Conservation (phyloP, 2,888 invertebrate species). For the Bugulina stolonifera region DNA sequence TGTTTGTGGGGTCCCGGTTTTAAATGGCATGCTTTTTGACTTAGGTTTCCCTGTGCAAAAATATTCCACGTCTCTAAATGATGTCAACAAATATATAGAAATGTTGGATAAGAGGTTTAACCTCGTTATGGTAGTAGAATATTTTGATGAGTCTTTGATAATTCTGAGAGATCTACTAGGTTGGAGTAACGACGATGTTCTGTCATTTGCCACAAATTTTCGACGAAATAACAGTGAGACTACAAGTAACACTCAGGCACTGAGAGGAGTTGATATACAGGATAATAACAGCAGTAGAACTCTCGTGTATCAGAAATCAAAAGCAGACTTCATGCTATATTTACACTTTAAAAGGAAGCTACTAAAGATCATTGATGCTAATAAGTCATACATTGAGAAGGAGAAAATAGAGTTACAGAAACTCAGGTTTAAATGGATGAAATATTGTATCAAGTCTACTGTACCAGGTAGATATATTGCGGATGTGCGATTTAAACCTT, state of each 20-base stretch:
- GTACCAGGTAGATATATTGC: background rate
- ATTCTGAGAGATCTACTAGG: conserved; percentile 3
- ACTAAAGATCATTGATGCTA: background rate
- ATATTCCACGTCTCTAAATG: background rate
- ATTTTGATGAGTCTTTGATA: conserved; percentile 21
- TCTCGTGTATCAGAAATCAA: background rate
- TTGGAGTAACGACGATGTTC: conserved; percentile 6
- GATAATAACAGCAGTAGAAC: background rate
- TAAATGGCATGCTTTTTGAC: background rate
- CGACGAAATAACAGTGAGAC: background rate
- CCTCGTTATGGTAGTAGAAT: conserved; percentile 12
- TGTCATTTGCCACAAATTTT: background rate
- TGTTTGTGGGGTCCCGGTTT: background rate
- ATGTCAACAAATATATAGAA: background rate
- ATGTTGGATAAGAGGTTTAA: conserved; percentile 16
- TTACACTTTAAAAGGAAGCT: conserved; percentile 6
- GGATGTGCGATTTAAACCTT: background rate
- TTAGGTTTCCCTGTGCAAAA: background rate
- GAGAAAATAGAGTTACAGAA: background rate
- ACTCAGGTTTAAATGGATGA: background rate
- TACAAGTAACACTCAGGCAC: background rate
- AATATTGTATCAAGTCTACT: background rate
- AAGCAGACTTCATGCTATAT: background rate
- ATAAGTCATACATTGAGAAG: conserved; percentile 4
- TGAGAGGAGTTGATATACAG: background rate